phyloP scores from a whole-genome alignment of 2,113 vertebrate genomes.

The Maccullochella peelii region DNA sequence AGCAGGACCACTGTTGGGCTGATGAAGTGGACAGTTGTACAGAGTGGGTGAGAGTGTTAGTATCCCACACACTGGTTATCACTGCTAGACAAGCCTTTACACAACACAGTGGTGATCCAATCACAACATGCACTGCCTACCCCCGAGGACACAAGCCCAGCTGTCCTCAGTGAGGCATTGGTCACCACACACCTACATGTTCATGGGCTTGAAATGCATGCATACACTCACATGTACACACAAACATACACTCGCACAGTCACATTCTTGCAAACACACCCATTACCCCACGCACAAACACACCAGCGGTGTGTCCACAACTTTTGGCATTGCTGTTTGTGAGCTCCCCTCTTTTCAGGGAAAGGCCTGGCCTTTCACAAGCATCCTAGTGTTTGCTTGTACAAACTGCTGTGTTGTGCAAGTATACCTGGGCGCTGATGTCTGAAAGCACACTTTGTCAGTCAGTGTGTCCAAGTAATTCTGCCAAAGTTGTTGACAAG shows the following conservation, averaged over 20 bases:
- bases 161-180: slow-evolving; percentile 51
- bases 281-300: slow-evolving; percentile 61
- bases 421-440: slow-evolving; percentile 54
- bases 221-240: slow-evolving; percentile 19
- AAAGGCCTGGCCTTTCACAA: slow-evolving; percentile 77
- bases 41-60: slow-evolving; percentile 35
- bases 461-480: slow-evolving; percentile 61
- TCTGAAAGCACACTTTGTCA: slow-evolving; percentile 76
- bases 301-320: slow-evolving; percentile 62
- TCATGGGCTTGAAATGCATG: slow-evolving; percentile 24
- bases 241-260: slow-evolving; percentile 43
- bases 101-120: slow-evolving; percentile 43
- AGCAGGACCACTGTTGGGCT: not conserved
- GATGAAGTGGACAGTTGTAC: slow-evolving; percentile 45
- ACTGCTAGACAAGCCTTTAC: slow-evolving; percentile 43
- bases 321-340: slow-evolving; percentile 58
- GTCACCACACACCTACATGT: slow-evolving; percentile 19
- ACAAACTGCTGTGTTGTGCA: slow-evolving; percentile 75
- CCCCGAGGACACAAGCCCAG: slow-evolving; percentile 64
- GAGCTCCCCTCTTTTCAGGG: slow-evolving; percentile 59
- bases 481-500: slow-evolving; percentile 67
- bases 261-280: slow-evolving; percentile 63
- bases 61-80: slow-evolving; percentile 48
- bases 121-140: slow-evolving; percentile 53
- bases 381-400: slow-evolving; percentile 74